Conservation (phyloP, 2,113 vertebrate species). For the Tachycineta bicolor region DNA sequence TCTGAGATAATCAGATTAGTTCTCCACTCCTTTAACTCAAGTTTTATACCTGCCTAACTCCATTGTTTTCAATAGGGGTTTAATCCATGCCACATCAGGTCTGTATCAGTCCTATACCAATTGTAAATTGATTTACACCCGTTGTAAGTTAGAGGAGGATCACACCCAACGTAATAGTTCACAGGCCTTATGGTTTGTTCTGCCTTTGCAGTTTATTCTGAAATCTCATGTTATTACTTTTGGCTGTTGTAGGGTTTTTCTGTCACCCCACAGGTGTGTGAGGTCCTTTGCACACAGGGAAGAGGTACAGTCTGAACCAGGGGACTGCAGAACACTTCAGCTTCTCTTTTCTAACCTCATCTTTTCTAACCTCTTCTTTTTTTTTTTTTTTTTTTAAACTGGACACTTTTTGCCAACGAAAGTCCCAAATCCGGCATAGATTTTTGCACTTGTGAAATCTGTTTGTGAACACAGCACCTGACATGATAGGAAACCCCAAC, state of each 20-base stretch:
- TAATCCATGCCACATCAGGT: slow-evolving; percentile 6
- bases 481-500: neutral
- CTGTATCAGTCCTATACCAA: neutral
- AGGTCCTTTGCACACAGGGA: neutral
- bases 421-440: neutral
- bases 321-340: neutral
- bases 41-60: slow-evolving; percentile 32
- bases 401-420: neutral
- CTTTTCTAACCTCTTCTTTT: neutral
- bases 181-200: neutral
- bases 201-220: neutral
- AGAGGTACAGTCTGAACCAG: neutral
- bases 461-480: neutral
- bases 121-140: slow-evolving; percentile 21
- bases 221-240: neutral
- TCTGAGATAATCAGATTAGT: slow-evolving; percentile 44
- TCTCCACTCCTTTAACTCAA: slow-evolving; percentile 7
- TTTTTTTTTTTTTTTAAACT: neutral
- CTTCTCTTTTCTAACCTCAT: neutral
- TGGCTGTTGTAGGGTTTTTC: neutral
- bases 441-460: neutral
- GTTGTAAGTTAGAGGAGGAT: neutral
- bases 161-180: neutral
- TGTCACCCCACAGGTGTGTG: neutral
- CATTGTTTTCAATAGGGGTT: neutral